These are phyloP conservation scores for Drosophila nigricruria DNA, from an alignment of 2,888 invertebrate genomes.

Conservation along the genomic window DNA sequence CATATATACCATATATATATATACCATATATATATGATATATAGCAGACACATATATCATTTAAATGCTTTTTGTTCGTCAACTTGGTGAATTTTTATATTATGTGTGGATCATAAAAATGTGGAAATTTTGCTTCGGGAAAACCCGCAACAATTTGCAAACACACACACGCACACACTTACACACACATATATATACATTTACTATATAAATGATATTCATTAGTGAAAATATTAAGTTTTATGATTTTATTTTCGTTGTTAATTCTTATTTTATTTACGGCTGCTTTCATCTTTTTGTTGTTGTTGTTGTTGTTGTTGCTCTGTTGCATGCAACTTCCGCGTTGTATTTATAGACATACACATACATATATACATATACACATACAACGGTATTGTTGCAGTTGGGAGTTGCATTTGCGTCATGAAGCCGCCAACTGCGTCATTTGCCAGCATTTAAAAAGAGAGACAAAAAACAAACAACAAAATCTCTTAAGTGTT, in stretches of 20 bases:
- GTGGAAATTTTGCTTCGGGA: slow-evolving; percentile 26
- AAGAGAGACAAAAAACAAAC: background rate
- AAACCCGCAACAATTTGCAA: slow-evolving; percentile 33
- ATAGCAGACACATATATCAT: slow-evolving; percentile 11
- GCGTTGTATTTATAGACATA: slow-evolving; percentile 54
- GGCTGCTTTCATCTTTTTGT: slow-evolving; percentile 8
- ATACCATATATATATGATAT: background rate
- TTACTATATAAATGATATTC: slow-evolving; percentile 10
- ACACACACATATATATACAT: background rate
- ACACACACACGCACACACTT: background rate
- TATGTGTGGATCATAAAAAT: slow-evolving; percentile 26
- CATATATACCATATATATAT: background rate
- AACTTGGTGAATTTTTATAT: slow-evolving; percentile 1
- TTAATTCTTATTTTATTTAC: slow-evolving; percentile 13
- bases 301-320: slow-evolving; percentile 6
- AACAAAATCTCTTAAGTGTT: slow-evolving; percentile 9
- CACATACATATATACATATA: background rate
- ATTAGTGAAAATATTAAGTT: slow-evolving; percentile 25
- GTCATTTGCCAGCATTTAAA: slow-evolving; percentile 59
- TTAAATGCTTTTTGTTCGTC: slow-evolving; percentile 38
- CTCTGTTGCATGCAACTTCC: slow-evolving; percentile 39
- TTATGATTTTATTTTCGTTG: slow-evolving; percentile 3
- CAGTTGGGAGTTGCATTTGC: slow-evolving; percentile 68
- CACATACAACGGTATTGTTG: slow-evolving; percentile 26
- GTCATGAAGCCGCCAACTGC: slow-evolving; percentile 65